phyloP scores from a whole-genome alignment of 2,888 invertebrate genomes.

The Panorpa germanica region DNA sequence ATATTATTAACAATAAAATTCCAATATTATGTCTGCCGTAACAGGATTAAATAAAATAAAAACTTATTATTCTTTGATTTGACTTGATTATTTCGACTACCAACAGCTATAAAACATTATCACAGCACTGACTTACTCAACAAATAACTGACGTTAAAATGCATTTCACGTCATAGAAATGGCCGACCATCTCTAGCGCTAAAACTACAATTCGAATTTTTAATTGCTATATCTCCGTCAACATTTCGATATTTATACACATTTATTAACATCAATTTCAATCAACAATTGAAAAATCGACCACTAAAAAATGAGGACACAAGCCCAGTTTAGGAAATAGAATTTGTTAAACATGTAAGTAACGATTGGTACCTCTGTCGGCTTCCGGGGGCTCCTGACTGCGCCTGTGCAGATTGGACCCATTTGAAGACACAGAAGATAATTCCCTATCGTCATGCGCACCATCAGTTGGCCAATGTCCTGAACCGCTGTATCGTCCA shows the following conservation, averaged over 20 bases:
- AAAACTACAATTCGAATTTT: slow-evolving; percentile 73
- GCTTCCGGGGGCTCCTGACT: slow-evolving; percentile 34
- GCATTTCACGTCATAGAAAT: too few relatives aligned
- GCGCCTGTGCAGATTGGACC: slow-evolving; percentile 29
- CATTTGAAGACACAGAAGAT: slow-evolving; percentile 31
- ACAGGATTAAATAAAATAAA: too few relatives aligned
- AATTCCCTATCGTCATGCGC: slow-evolving; percentile 38
- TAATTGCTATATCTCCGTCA: slow-evolving; percentile 53
- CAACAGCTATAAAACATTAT: too few relatives aligned
- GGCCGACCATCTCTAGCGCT: not conserved
- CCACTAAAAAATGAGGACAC: not conserved
- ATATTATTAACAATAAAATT: too few relatives aligned
- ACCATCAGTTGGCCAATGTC: slow-evolving; percentile 20
- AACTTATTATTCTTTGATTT: too few relatives aligned
- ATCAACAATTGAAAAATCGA: too few relatives aligned
- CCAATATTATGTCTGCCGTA: too few relatives aligned
- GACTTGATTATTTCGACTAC: too few relatives aligned
- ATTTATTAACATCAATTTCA: slow-evolving; percentile 19
- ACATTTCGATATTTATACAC: slow-evolving; percentile 74
- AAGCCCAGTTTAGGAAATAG: not conserved
- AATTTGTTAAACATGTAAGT: slow-evolving; percentile 6
- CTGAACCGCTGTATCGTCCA: slow-evolving; percentile 24
- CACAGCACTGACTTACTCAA: too few relatives aligned
- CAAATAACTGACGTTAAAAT: too few relatives aligned
- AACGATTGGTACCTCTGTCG: slow-evolving; percentile 33